A percentile compares a stretch with the other conserved stretches of the same genome.
phyloP scores from a whole-genome alignment of 2,797 vertebrate species.

The Garrulus glandarius region DNA sequence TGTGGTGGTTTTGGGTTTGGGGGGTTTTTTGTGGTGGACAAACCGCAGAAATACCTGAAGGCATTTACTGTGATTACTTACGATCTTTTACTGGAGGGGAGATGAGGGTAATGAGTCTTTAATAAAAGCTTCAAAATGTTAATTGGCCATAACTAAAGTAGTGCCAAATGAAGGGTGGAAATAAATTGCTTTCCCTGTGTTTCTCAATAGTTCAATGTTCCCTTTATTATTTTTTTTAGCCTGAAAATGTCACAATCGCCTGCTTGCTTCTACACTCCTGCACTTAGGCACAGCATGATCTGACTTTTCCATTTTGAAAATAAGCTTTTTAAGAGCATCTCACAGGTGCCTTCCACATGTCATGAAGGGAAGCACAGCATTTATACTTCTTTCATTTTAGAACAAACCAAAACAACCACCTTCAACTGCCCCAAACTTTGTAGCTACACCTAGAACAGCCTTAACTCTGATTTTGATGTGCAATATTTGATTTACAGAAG shows the following conservation, averaged over 20 bases:
- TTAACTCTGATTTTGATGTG: neutral
- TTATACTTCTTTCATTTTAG: neutral
- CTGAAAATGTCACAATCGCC: accelerated
- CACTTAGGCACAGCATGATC: neutral
- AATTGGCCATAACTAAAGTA: neutral
- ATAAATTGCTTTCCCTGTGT: neutral
- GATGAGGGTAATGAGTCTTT: neutral
- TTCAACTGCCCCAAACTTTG: neutral
- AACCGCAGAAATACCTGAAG: neutral
- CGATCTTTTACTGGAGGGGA: neutral
- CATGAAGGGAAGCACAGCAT: neutral
- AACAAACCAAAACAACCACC: neutral
- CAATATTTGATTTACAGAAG: neutral
- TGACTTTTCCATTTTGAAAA: neutral
- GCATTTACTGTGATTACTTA: neutral
- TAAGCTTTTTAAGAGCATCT: neutral
- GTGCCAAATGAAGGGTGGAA: neutral
- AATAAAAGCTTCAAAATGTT: neutral
- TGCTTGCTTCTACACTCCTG: neutral
- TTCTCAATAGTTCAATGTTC: neutral
- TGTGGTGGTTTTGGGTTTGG: neutral
- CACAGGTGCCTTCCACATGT: neutral
- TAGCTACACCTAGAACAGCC: neutral
- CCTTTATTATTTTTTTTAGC: neutral
- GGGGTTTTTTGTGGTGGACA: neutral